phyloP scores from a whole-genome alignment of 2,113 vertebrate species.

The Ariopsis seemanni region DNA sequence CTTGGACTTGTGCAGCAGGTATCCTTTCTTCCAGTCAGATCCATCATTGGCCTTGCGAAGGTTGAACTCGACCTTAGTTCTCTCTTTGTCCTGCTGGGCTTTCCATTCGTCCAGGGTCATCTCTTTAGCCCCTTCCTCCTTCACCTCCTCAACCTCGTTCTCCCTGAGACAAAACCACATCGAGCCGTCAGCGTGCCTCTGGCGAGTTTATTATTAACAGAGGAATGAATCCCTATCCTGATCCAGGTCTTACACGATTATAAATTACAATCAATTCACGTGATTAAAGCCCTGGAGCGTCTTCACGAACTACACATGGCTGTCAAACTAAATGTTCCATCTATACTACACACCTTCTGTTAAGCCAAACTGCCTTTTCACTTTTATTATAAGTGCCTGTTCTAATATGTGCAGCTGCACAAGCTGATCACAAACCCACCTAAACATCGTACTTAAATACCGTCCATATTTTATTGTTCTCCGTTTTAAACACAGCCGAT shows the following conservation, averaged over 20 bases:
- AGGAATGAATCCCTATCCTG: not conserved
- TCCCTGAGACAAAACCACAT: constrained; percentile 75
- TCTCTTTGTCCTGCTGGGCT: constrained; percentile 96
- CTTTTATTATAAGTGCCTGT: too few species aligned
- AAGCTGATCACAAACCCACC: not conserved
- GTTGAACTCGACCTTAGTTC: constrained; percentile 96
- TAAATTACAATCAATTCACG: not conserved
- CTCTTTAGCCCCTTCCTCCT: constrained; percentile 96
- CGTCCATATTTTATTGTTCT: not conserved
- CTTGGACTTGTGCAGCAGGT: constrained; percentile 97
- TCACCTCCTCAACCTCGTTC: constrained; percentile 94
- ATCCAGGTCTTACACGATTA: not conserved
- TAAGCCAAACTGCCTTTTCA: not conserved
- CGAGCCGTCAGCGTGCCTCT: not conserved
- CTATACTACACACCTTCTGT: not conserved
- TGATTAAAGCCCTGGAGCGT: not conserved
- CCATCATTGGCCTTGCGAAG: constrained; percentile 98
- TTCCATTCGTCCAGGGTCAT: constrained; percentile 99
- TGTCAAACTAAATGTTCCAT: not conserved
- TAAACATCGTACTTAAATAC: not conserved
- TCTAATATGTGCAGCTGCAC: too few species aligned
- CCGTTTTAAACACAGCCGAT: not conserved
- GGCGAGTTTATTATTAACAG: not conserved
- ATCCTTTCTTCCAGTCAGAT: constrained; percentile 95
- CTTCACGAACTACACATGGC: not conserved